Percentiles rank a stretch among this genome's conserved stretches.
These are phyloP conservation scores for Hirundichthys speculiger DNA, from an alignment of 2,113 vertebrate species.

Conservation along the genomic window DNA sequence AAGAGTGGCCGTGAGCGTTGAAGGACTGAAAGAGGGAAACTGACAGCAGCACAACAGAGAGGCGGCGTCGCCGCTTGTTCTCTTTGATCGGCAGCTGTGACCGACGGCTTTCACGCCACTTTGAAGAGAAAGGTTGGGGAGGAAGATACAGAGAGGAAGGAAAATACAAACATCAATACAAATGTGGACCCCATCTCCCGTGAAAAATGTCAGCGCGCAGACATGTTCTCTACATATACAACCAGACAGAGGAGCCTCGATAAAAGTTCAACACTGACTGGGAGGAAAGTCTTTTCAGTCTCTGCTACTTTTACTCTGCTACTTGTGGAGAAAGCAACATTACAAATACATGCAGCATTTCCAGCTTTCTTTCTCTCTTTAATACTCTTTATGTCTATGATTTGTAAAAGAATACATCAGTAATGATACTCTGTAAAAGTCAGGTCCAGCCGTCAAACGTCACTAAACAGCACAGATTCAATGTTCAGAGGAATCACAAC, in stretches of 20 bases:
- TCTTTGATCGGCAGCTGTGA: constrained; percentile 67
- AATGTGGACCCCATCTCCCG: constrained; percentile 18
- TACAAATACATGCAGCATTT: no score
- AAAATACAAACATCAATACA: constrained; percentile 41
- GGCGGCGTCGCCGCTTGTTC: constrained; percentile 38
- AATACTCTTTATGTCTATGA: not conserved
- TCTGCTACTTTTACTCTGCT: not conserved
- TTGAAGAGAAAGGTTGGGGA: constrained; percentile 69
- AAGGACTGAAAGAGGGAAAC: constrained; percentile 51
- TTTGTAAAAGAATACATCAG: not conserved
- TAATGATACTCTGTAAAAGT: no score
- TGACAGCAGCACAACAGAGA: constrained; percentile 62
- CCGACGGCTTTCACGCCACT: constrained; percentile 60
- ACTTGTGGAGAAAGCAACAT: no score
- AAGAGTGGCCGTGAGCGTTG: constrained; percentile 32
- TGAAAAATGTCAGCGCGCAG: constrained; percentile 35
- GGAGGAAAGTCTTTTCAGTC: not conserved
- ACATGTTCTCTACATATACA: not conserved
- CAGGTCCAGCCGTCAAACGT: no score
- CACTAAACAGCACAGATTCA: no score
- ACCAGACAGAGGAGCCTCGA: not conserved
- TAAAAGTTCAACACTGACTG: not conserved
- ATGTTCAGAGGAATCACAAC: no score
- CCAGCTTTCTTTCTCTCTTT: not conserved
- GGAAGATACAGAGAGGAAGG: constrained; percentile 31